Evolutionary conservation across 2,888 invertebrate genomes (phyloP), one percentile per base, ranked within the genome.

Genomic region (Ichneumon xanthorius): DNA sequence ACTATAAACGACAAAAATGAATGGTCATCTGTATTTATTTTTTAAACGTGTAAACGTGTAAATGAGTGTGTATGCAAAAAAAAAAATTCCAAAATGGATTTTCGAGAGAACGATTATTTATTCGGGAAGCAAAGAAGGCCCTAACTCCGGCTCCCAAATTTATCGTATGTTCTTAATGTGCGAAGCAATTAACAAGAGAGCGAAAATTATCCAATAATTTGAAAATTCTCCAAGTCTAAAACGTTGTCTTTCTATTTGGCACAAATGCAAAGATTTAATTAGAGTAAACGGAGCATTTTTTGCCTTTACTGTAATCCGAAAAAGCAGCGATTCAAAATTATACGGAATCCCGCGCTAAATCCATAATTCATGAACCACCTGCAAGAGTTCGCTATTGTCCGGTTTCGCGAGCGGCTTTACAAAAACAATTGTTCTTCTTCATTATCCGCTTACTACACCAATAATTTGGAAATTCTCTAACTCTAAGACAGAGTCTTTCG

Each of bases 31-130:
- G 82, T 85, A 83, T 85, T 85, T 84, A 84, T 87, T 81, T 88
- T 48, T 45, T n/a, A 78, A 78, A 77, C 40, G 77, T 89, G 65
- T 79, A 87, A 81, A 82, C 82, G 86, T 86, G 85, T 88, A 87
- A 80, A 85, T 82, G 83, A 88, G 80, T 86, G 81, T 81, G 75
- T 86, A 85, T 83, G 88, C 87, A 90, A 90, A 89, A 90, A 90
- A 90, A 88, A 80, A 53, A 84, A 80, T 80, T 78, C 68, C 76
- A 50, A 75, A 53, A 30, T 50, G 63, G 45, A 81, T 33, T 30
- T 11, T 37, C 4, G 19, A 22, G 45, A 26, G n/a, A 11, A 50
- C n/a, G 5, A 58, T 78, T 73, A n/a, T 65, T 71, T 50, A 45
- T 65, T 50, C 0, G 9, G 0, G 19, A 33, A 45, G 22, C 5